These are phyloP conservation scores for Oopsacas minuta DNA, from an alignment of 37 sponge, comb jelly and placozoan genomes.

Conservation along the genomic window DNA sequence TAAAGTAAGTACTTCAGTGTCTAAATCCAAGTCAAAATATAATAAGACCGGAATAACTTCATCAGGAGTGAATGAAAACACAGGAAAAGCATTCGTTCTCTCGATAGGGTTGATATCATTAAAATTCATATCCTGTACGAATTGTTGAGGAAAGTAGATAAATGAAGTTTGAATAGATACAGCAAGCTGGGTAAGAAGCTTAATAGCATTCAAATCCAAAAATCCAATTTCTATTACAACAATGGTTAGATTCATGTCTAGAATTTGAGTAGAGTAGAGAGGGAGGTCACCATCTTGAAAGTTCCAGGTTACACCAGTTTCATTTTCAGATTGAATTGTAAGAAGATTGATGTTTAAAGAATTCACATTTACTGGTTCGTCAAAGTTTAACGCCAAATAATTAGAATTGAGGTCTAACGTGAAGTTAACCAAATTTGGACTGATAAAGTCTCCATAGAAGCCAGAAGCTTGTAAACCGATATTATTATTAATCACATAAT, in stretches of 20 bases:
- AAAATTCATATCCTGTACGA: conserved; percentile 57
- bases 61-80: conserved; percentile 30
- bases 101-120: conserved; percentile 39
- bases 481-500: conserved; percentile 21
- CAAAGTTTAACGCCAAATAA: conserved; percentile 44
- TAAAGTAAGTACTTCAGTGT: conserved; percentile 42
- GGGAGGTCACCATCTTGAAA: conserved; percentile 25
- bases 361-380: conserved; percentile 64
- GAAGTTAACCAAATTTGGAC: conserved; percentile 40
- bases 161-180: conserved; percentile 39
- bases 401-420: conserved; percentile 44
- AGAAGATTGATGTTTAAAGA: conserved; percentile 37
- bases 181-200: conserved; percentile 35
- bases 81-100: conserved; percentile 16
- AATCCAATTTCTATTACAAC: conserved; percentile 42
- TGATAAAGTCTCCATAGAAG: conserved; percentile 31
- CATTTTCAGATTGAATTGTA: conserved; percentile 33
- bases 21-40: conserved; percentile 50
- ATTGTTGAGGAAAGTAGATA: conserved; percentile 19
- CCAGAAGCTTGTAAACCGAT: conserved; percentile 6
- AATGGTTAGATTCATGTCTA: conserved; percentile 30
- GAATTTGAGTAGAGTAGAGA: conserved; percentile 28
- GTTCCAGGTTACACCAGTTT: conserved; percentile 26
- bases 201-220: conserved; percentile 60
- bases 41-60: conserved; percentile 33